Evolutionary conservation across 1,140 invertebrate genomes (phyloP).

Genomic region (Heliconius congener): DNA sequence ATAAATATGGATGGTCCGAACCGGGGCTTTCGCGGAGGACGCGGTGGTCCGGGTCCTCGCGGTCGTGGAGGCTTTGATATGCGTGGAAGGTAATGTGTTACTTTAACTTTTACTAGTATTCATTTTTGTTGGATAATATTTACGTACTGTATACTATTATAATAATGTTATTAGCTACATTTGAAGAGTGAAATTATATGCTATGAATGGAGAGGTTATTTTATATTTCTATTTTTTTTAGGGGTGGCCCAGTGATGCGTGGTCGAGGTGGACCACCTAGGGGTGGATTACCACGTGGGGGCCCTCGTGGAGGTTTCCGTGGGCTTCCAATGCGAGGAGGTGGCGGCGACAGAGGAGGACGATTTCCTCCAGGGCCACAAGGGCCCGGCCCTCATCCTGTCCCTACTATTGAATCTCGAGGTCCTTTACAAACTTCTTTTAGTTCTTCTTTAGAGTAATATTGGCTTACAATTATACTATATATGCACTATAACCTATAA

Average conservation of each 20-base stretch:
- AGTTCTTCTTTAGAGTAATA: background rate
- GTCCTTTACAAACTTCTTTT: slow-evolving; percentile 55
- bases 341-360: slow-evolving; percentile 62
- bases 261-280: slow-evolving; percentile 64
- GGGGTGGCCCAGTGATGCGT: slow-evolving; percentile 67
- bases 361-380: slow-evolving; percentile 71
- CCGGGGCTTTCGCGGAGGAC: slow-evolving; percentile 70
- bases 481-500: no score
- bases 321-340: slow-evolving; percentile 60
- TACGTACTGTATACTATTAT: background rate
- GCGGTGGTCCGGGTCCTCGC: slow-evolving; percentile 62
- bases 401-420: slow-evolving; percentile 75
- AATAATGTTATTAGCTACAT: background rate
- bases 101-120: background rate
- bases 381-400: slow-evolving; percentile 78
- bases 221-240: slow-evolving; percentile 27
- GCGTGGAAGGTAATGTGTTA: slow-evolving; percentile 62
- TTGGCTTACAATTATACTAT: no score
- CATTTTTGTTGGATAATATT: background rate
- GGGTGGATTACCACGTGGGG: slow-evolving; percentile 57
- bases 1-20: slow-evolving; percentile 59
- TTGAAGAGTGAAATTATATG: background rate
- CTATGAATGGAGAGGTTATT: slow-evolving; percentile 6
- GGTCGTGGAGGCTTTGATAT: slow-evolving; percentile 72
- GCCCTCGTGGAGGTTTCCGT: slow-evolving; percentile 60